Base-by-base conservation (phyloP, 1,140 invertebrate genomes). In the Antheraea mylitta region DNA sequence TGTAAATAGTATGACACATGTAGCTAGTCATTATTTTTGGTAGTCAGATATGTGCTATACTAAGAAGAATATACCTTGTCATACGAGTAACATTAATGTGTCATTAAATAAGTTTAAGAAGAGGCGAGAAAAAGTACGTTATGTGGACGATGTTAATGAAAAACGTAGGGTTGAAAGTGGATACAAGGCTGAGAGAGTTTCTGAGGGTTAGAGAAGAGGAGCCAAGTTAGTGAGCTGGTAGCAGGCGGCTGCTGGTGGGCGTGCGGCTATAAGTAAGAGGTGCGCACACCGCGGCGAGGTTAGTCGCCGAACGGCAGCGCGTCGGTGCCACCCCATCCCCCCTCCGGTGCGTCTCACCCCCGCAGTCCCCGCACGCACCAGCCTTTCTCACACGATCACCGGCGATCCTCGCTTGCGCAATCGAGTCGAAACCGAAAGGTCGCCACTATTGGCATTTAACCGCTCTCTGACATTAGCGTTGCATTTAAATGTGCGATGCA, bases 391-490 rank as follows among this genome's bases (percentile, higher is more conserved):
- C 80, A 85, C 86, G 83, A 86, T 71, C 74, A 77, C 81, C 81
- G 80, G 86, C 85, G 85, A 87, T 88, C 83, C 81, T 84, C 83
- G 77, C 85, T 91, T 91, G 85, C 87, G 85, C 87, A 91, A 91
- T 72, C 77, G 76, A 80, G 81, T 87, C 82, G 83, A 85, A 85
- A 85, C 82, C 78, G 79, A 91, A 91, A 91, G 89, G 89, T 91
- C 87, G 84, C 76, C 87, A 79, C 82, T 89, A 87, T 90, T 91
- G 89, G 87, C 89, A 91, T 91, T 91, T 90, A 86, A 86, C 80
- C 85, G 86, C 87, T 89, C 87, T 89, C 81, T 91, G 89, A 89
- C 89, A 91, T 91, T 91, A 91, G 80, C 80, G 86, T 89, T 91
- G 89, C 89, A 89, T 89, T 90, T 89, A 85, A 87, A 89, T 86